Base-by-base conservation (phyloP, 2,888 invertebrate genomes). In the Scaptomyza polygonia region DNA sequence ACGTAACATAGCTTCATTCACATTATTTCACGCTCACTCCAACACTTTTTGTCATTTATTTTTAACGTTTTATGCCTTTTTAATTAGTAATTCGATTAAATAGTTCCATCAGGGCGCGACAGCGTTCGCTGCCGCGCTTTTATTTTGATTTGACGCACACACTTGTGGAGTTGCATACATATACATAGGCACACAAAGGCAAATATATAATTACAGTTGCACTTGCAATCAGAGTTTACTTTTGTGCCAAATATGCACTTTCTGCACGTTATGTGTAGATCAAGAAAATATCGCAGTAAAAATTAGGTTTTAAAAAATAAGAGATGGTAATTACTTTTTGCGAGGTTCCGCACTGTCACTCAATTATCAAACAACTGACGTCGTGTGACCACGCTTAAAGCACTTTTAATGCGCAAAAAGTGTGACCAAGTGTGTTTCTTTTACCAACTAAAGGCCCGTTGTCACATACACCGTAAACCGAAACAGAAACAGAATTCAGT, bases 31-130 rank as follows among this genome's bases (percentile, higher is more conserved):
- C 79, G 66, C 76, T 83, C 79, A 79, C 80, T 79, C 86, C 84
- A 77, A 53, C 69, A 66, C 45, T 58, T 81, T 47, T 44, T 67
- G 64, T 32, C 52, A 57, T 55, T 52, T 62, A 53, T 47, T 71
- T 61, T 49, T 16, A 34, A 27, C 53, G 61, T 67, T 79, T 67
- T 21, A 57, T 55, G 51, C 21, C 59, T 66, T 82, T 82, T 86
- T 64, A 73, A 71, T 75, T 54, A 59, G 54, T 78, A 80, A 81
- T 89, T 59, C 65, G 45, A 64, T 61, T 78, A 81, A 85, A 78
- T 82, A 88, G 72, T 90, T 88, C 90, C 90, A 91, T 91, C 89
- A 91, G 91, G 90, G 89, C 71, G 86, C 79, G 73, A 74, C 69
- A 67, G 14, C 44, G 49, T 27, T 54, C 42, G 43, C 44, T 48